These are phyloP conservation scores for Drosophila yooni DNA, from an alignment of 2,888 invertebrate species.

Conservation along the genomic window DNA sequence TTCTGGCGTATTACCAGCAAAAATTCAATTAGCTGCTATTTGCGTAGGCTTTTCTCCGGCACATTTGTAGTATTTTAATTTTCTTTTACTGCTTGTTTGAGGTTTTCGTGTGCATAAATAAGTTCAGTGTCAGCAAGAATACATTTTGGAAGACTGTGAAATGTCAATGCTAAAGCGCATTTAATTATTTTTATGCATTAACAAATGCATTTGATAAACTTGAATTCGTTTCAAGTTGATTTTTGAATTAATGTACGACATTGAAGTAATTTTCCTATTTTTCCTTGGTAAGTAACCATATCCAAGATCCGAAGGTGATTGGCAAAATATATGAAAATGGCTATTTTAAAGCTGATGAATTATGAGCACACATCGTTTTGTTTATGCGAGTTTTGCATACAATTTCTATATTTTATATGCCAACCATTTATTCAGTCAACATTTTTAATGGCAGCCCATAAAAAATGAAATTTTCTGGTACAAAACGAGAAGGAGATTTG, in stretches of 20 bases:
- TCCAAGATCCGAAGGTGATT: slow-evolving; percentile 52
- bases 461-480: slow-evolving; percentile 18
- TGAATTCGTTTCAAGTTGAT: slow-evolving; percentile 36
- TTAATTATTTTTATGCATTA: slow-evolving; percentile 16
- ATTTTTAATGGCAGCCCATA: slow-evolving; percentile 31
- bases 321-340: slow-evolving; percentile 20
- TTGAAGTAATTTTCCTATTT: slow-evolving; percentile 29
- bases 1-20: slow-evolving; percentile 29
- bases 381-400: slow-evolving; percentile 36
- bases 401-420: slow-evolving; percentile 25
- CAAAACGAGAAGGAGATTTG: slow-evolving; percentile 16
- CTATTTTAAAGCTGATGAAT: slow-evolving; percentile 51
- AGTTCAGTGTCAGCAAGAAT: slow-evolving; percentile 68
- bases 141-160: slow-evolving; percentile 56
- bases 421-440: slow-evolving; percentile 33
- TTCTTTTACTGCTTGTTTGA: slow-evolving; percentile 23
- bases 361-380: slow-evolving; percentile 30
- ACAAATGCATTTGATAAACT: slow-evolving; percentile 17
- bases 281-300: slow-evolving; percentile 34
- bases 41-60: slow-evolving; percentile 33
- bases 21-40: slow-evolving; percentile 52
- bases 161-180: slow-evolving; percentile 29
- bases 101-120: slow-evolving; percentile 27
- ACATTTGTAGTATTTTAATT: slow-evolving; percentile 5
- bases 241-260: slow-evolving; percentile 45